A percentile compares a stretch with the other conserved stretches of the same genome.
Evolutionary conservation across 2,797 vertebrate genomes (phyloP).

Genomic region (Lepilemur septentrionalis): DNA sequence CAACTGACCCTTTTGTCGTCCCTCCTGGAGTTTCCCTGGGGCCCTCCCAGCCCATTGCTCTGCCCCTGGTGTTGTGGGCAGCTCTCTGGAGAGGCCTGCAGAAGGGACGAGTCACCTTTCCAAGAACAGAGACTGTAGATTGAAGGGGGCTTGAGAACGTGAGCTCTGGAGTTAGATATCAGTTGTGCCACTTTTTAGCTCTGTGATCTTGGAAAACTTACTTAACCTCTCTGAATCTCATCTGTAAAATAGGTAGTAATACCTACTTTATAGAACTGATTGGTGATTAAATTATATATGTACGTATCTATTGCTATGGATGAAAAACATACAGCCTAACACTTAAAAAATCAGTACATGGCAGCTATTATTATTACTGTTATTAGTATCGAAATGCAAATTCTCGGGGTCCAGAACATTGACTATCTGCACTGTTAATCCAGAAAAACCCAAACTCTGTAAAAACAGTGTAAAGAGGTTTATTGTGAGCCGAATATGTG

Average conservation of each 20-base stretch:
- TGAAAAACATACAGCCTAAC: not conserved
- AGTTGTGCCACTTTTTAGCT: not conserved
- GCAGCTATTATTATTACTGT: not conserved
- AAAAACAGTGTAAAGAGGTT: not conserved
- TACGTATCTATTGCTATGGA: not conserved
- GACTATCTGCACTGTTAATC: not conserved
- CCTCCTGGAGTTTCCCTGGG: not conserved
- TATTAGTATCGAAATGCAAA: not conserved
- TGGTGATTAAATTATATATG: not conserved
- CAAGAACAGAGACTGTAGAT: not conserved
- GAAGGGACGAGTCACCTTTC: not conserved
- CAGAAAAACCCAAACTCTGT: not conserved
- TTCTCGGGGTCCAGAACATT: not conserved
- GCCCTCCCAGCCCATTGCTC: not conserved
- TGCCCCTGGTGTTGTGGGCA: not conserved
- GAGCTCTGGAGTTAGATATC: not conserved
- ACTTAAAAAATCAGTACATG: not conserved
- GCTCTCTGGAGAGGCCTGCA: not conserved
- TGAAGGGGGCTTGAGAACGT: not conserved
- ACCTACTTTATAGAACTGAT: not conserved
- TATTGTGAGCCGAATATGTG: not conserved
- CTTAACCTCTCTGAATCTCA: not conserved
- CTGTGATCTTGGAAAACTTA: not conserved
- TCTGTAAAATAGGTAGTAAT: not conserved
- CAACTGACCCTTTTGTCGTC: slow-evolving; percentile 57